A percentile compares a stretch with the other conserved stretches of the same genome.
These are phyloP conservation scores for Orthonevra nobilis DNA, from an alignment of 2,888 invertebrate species.

Conservation along the genomic window DNA sequence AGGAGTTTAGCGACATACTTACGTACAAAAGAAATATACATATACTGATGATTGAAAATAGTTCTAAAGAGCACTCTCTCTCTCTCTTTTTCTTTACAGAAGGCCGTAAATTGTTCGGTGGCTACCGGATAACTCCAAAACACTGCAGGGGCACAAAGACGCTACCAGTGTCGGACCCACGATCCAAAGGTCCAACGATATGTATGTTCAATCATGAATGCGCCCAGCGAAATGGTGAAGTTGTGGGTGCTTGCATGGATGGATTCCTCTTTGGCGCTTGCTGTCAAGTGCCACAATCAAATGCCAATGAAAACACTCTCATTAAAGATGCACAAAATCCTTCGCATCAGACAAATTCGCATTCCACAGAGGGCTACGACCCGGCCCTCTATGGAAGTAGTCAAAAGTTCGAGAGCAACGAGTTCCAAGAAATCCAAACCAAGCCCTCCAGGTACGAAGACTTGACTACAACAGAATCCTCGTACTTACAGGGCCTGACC, in stretches of 20 bases:
- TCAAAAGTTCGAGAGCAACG: constrained; percentile 74
- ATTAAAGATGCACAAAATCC: constrained; percentile 76
- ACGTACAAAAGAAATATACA: no score
- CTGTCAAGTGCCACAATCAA: constrained; percentile 86
- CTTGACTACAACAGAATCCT: constrained; percentile 33
- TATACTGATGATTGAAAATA: no score
- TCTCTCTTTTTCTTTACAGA: constrained; percentile 77
- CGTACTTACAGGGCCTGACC: constrained; percentile 20
- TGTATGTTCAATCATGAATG: constrained; percentile 98
- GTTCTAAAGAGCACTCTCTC: no score
- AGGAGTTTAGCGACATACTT: no score
- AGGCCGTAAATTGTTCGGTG: constrained; percentile 89
- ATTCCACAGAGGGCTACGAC: constrained; percentile 38
- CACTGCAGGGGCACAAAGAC: constrained; percentile 88
- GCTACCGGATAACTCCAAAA: constrained; percentile 91
- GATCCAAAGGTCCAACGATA: constrained; percentile 86
- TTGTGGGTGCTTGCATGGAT: constrained; percentile 95
- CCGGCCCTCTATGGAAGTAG: constrained; percentile 66
- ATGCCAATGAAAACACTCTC: constrained; percentile 78
- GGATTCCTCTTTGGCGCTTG: constrained; percentile 91
- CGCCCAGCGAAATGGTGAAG: constrained; percentile 87
- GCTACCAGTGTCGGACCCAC: constrained; percentile 82
- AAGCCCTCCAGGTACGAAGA: constrained; percentile 61
- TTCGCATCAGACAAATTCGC: constrained; percentile 71
- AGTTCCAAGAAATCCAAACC: constrained; percentile 69